Evolutionary conservation across 2,113 vertebrate genomes (phyloP).

Genomic region (Pelecanus crispus): DNA sequence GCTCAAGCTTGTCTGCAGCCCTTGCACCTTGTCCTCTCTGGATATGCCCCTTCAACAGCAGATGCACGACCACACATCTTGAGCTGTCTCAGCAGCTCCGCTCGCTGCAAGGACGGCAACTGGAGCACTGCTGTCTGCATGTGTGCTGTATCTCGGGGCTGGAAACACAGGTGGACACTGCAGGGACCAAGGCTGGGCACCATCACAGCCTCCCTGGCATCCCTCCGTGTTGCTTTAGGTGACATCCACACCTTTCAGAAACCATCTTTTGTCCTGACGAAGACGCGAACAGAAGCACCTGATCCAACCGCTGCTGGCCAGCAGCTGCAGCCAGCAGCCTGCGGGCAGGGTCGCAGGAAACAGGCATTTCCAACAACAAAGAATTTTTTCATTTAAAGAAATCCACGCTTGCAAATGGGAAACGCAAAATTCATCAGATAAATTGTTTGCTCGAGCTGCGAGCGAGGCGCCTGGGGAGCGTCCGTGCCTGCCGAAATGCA

Average conservation of each 20-base stretch:
- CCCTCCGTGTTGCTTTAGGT: background rate
- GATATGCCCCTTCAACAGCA: background rate
- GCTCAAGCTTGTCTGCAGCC: background rate
- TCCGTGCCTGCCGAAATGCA: accelerated
- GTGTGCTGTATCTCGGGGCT: background rate
- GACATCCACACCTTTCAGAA: background rate
- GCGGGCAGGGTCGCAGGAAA: background rate
- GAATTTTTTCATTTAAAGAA: background rate
- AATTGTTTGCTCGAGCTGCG: background rate
- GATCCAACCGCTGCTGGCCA: background rate
- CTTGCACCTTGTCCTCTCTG: background rate
- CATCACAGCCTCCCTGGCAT: accelerated
- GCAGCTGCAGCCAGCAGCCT: background rate
- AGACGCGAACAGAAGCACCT: background rate
- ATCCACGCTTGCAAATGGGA: background rate
- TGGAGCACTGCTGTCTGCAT: accelerated
- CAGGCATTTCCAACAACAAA: background rate
- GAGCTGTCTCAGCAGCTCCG: background rate
- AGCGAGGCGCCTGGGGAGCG: background rate
- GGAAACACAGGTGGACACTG: accelerated
- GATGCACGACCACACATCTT: background rate
- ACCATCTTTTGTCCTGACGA: background rate
- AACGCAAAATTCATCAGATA: background rate
- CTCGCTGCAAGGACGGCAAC: background rate
- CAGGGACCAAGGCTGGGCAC: background rate